Conservation (phyloP, 2,888 invertebrate genomes). For the Drosophila niveifrons region DNA sequence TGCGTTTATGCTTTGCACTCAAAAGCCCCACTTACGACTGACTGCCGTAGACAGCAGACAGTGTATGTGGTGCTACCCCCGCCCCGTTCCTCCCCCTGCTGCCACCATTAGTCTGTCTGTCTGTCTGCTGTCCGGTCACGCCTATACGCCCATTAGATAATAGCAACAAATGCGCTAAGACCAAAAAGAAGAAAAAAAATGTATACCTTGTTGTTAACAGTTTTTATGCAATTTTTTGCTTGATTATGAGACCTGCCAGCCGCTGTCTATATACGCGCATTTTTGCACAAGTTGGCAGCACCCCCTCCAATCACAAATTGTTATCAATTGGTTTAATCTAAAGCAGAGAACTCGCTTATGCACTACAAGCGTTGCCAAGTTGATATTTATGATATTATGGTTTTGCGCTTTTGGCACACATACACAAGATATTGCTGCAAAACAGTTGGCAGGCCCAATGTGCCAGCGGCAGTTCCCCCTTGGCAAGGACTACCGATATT, state of each 20-base stretch:
- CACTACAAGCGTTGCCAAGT: background rate
- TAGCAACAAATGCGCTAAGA: constrained; percentile 41
- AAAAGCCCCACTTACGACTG: constrained; percentile 31
- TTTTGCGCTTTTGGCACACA: background rate
- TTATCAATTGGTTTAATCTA: constrained; percentile 6
- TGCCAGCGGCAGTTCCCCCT: too few species aligned
- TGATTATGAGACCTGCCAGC: background rate
- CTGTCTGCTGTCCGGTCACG: constrained; percentile 39
- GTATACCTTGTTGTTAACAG: constrained; percentile 10
- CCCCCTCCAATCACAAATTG: background rate
- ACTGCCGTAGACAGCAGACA: constrained; percentile 14
- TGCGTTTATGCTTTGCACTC: constrained; percentile 51
- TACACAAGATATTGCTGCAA: background rate
- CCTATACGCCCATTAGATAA: constrained; percentile 63
- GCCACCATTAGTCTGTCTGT: background rate
- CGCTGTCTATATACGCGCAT: background rate
- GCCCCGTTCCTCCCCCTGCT: background rate
- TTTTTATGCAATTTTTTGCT: constrained; percentile 33
- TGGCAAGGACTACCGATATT: too few species aligned
- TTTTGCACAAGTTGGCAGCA: constrained; percentile 31
- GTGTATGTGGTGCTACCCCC: constrained; percentile 24
- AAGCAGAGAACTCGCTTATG: background rate
- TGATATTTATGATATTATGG: background rate
- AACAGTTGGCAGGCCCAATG: background rate
- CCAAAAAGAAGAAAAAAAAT: constrained; percentile 10